A percentile compares a stretch with the other conserved stretches of the same genome.
These are phyloP conservation scores for Acrocephalus arundinaceus DNA, from an alignment of 2,113 vertebrate genomes.

Conservation along the genomic window DNA sequence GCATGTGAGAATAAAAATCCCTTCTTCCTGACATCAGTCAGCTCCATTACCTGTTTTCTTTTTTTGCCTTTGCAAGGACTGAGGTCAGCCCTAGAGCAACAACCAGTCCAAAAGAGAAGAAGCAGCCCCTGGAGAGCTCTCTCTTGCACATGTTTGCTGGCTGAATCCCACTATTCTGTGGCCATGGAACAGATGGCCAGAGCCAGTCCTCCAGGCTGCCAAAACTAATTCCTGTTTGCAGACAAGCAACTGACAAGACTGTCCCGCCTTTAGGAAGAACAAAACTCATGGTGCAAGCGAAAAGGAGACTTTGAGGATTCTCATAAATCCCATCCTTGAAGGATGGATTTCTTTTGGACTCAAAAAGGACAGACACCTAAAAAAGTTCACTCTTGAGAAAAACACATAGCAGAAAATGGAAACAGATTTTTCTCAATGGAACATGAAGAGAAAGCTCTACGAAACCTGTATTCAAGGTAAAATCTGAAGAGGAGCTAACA, in stretches of 20 bases:
- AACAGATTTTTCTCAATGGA: background rate
- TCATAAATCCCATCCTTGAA: background rate
- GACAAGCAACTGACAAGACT: background rate
- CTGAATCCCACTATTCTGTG: background rate
- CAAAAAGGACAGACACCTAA: background rate
- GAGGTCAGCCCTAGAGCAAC: background rate
- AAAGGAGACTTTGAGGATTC: background rate
- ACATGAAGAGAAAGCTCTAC: background rate
- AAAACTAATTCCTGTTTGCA: background rate
- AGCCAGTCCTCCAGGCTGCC: background rate
- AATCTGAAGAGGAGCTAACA: background rate
- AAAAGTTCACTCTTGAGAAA: background rate
- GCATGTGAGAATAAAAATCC: background rate
- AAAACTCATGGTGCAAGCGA: background rate
- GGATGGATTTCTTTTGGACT: background rate
- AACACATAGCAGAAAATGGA: background rate
- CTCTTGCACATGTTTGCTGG: background rate
- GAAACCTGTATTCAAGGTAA: background rate
- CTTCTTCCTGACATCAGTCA: background rate
- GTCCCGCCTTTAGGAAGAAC: background rate
- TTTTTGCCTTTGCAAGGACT: background rate
- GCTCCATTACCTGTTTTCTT: background rate
- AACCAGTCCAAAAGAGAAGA: background rate
- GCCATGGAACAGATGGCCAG: background rate
- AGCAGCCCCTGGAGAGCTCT: background rate